phyloP scores from a whole-genome alignment of 2,113 vertebrate species.

The Plestiodon gilberti region DNA sequence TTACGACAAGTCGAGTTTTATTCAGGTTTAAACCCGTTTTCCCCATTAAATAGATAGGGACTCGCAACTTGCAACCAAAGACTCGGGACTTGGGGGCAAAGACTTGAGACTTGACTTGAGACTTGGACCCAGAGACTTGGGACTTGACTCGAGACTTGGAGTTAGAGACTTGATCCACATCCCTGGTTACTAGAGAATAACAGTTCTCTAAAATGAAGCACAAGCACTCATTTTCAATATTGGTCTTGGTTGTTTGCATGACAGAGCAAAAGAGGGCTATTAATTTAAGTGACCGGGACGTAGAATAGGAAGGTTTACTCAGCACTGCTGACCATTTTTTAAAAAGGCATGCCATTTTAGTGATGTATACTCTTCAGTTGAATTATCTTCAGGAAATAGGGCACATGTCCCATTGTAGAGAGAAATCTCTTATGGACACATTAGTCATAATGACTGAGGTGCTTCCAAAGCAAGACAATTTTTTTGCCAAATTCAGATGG shows the following conservation, averaged over 20 bases:
- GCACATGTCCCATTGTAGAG: constrained; percentile 2
- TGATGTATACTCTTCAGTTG: neutral
- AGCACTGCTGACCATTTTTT: neutral
- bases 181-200: neutral
- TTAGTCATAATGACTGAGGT: neutral
- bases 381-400: neutral
- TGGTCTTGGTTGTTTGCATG: neutral
- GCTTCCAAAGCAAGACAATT: neutral
- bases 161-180: too few relatives aligned
- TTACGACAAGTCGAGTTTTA: too few relatives aligned
- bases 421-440: neutral
- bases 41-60: too few relatives aligned
- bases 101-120: too few relatives aligned
- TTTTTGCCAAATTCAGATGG: constrained; percentile 14
- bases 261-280: neutral
- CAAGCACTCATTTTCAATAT: neutral
- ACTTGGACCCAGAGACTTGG: too few relatives aligned
- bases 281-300: neutral
- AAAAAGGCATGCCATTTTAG: neutral
- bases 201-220: neutral
- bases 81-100: too few relatives aligned
- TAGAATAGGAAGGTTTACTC: neutral
- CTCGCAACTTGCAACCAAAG: too few relatives aligned
- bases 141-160: too few relatives aligned
- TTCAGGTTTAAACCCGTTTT: too few relatives aligned